Evolutionary conservation across 1,140 invertebrate species (phyloP).

Genomic region (Drosophila leontia): DNA sequence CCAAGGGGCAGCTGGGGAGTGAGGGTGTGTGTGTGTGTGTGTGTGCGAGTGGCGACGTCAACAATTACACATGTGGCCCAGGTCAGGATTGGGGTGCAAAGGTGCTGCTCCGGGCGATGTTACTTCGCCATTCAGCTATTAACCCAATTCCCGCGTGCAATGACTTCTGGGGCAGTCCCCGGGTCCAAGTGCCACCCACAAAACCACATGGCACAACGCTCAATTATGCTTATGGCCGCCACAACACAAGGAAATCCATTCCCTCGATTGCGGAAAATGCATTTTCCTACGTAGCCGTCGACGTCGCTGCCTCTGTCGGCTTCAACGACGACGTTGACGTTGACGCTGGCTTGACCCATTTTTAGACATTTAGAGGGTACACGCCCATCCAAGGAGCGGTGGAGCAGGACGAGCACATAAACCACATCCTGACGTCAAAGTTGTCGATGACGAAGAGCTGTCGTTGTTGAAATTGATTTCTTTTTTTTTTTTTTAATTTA

Average conservation of each 20-base stretch:
- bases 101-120: conserved; percentile 43
- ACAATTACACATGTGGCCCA: conserved; percentile 61
- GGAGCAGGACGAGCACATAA: conserved; percentile 13
- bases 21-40: background rate
- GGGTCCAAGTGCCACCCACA: background rate
- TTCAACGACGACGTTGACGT: background rate
- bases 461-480: conserved; percentile 13
- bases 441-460: conserved; percentile 34
- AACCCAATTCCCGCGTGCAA: conserved; percentile 67
- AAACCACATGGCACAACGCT: conserved; percentile 50
- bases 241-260: conserved; percentile 45
- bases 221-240: conserved; percentile 66
- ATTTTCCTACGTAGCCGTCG: conserved; percentile 20
- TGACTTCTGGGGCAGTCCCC: conserved; percentile 12
- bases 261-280: conserved; percentile 45
- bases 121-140: conserved; percentile 51
- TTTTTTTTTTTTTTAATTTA: too few species aligned
- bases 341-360: conserved; percentile 47
- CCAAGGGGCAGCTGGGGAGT: background rate
- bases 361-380: conserved; percentile 20
- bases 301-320: conserved; percentile 5
- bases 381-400: conserved; percentile 24
- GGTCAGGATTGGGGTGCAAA: conserved; percentile 65
- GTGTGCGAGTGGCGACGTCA: conserved; percentile 27
- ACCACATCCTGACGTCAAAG: conserved; percentile 73